Percentiles rank a stretch among this genome's conserved stretches.
Conservation (phyloP, 2,888 invertebrate species). For the Heliconius aoede region DNA sequence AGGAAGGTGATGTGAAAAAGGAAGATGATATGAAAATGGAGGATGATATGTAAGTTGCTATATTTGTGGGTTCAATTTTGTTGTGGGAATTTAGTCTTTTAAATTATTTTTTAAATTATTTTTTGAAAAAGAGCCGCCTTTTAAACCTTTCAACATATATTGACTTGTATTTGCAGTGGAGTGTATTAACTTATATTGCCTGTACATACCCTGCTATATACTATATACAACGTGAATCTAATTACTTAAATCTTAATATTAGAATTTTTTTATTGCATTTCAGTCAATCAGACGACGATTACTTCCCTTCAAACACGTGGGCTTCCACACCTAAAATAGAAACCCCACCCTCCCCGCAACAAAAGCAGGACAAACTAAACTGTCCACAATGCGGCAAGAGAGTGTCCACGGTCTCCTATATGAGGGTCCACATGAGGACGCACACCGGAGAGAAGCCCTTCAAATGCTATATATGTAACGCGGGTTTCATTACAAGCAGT, state of each 20-base stretch:
- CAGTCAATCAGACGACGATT: slow-evolving; percentile 69
- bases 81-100: no score
- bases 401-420: slow-evolving; percentile 66
- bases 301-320: slow-evolving; percentile 75
- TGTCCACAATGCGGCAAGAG: slow-evolving; percentile 66
- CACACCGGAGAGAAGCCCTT: slow-evolving; percentile 75
- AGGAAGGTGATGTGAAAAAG: not conserved
- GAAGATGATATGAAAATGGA: not conserved
- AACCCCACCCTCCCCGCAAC: slow-evolving; percentile 41
- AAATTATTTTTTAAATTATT: not conserved
- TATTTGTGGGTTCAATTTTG: not conserved
- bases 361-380: slow-evolving; percentile 47
- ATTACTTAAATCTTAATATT: no score
- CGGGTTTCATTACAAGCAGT: slow-evolving; percentile 73
- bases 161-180: no score
- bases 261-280: slow-evolving; percentile 32
- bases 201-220: no score
- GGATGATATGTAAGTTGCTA: not conserved
- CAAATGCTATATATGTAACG: slow-evolving; percentile 66
- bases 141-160: no score
- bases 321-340: slow-evolving; percentile 55
- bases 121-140: not conserved
- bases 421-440: slow-evolving; percentile 71
- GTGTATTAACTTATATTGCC: not conserved
- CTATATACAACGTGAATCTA: no score